Evolutionary conservation across 2,797 vertebrate species (phyloP), one percentile per base, ranked within the genome.

Genomic region (Microtus agrestis): DNA sequence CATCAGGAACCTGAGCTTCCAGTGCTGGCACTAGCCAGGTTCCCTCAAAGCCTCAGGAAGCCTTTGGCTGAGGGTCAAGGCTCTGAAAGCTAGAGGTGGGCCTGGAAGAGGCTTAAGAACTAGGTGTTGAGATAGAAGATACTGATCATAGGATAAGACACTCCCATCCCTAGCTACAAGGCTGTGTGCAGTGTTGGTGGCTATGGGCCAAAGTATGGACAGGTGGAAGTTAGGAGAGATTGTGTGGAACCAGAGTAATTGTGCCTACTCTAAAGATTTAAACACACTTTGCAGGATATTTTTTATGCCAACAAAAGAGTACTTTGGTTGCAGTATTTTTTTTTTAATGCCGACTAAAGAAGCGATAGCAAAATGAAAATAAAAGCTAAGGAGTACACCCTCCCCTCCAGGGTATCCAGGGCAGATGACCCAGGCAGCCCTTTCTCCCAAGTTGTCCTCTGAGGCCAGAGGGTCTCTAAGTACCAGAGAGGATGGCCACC

Each of bases 151-250:
- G 43, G 29, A 14, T 67, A n/a, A 63, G 37, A 89, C 73, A 19
- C 7, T 19, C n/a, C 48, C 3, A 0, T 0, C 63, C 6, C 34
- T 9, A 0, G 0, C 48, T 34, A 40, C 40, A 11, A 0, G 3
- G 37, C 34, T 43, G 9, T 0, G 3, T 5, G 13, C 15, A 27
- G 3, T 12, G 29, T 43, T 43, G 79, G 3, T 59, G 29, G 46
- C 37, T 6, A 46, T 0, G 0, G 54, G 29, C 3, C 59, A 25
- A 78, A 43, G 2, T 67, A 1, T 19, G 46, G 71, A 73, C 48
- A 19, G 89, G 29, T 14, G 59, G 6, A 25, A 54, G 27, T 78
- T 27, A 56, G 93, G 54, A 88, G 87, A 76, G 51, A 74, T 10
- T 23, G 1, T 48, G 43, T 46, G 71, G 51, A 71, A 31, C 51